Conservation (phyloP, 2,888 invertebrate species). For the Parnassius orleans region DNA sequence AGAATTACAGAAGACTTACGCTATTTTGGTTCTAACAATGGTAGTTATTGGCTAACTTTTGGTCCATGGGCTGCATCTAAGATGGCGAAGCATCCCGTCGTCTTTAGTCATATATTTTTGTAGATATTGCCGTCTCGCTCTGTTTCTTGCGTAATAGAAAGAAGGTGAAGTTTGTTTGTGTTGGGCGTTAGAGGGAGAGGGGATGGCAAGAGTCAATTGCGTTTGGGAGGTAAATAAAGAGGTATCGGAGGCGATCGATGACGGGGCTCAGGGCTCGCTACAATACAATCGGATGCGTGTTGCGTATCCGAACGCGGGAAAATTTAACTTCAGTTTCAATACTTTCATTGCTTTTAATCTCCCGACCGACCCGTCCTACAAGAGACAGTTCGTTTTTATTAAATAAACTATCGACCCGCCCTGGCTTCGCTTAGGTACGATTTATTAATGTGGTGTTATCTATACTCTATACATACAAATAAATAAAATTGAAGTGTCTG, state of each 20-base stretch:
- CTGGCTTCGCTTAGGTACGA: too few relatives aligned
- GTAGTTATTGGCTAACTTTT: constrained; percentile 76
- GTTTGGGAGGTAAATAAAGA: constrained; percentile 68
- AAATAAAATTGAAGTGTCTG: too few relatives aligned
- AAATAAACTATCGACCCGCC: too few relatives aligned
- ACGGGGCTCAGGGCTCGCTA: constrained; percentile 3
- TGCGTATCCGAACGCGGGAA: background rate
- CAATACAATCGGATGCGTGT: constrained; percentile 1
- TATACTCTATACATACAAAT: too few relatives aligned
- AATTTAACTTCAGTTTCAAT: background rate
- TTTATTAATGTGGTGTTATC: too few relatives aligned
- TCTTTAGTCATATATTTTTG: constrained; percentile 40
- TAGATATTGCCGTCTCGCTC: constrained; percentile 49
- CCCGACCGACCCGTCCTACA: too few relatives aligned
- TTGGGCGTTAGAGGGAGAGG: constrained; percentile 57
- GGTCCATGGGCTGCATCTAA: constrained; percentile 78
- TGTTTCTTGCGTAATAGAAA: constrained; percentile 68
- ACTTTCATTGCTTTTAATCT: too few relatives aligned
- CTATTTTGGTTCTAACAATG: constrained; percentile 45
- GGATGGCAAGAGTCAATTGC: constrained; percentile 56
- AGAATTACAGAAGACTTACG: constrained; percentile 47
- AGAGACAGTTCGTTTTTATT: too few relatives aligned
- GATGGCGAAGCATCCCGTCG: constrained; percentile 67
- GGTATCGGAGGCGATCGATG: constrained; percentile 57
- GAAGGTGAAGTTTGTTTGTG: constrained; percentile 66